Percentiles rank a stretch among this genome's conserved stretches.
These are phyloP conservation scores for Ctenodactylus gundi DNA, from an alignment of 2,113 vertebrate species.

Conservation along the genomic window DNA sequence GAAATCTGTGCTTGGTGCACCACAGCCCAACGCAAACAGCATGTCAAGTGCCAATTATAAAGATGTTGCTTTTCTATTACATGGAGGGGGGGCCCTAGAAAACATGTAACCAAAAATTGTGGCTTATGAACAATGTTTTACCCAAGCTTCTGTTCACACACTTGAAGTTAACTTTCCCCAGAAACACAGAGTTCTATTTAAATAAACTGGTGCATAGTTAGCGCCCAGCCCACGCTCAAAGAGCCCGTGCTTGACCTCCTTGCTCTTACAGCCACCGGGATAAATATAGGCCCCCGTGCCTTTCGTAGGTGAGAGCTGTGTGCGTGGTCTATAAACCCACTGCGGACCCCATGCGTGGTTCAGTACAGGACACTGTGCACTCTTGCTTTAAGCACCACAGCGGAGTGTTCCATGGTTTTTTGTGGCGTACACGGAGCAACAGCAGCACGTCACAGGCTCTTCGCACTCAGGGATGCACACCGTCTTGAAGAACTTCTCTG, in stretches of 20 bases:
- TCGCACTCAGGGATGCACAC: neutral
- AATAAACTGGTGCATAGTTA: neutral
- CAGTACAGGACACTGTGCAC: neutral
- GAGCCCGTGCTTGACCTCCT: neutral
- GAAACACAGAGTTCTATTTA: neutral
- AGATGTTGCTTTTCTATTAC: constrained; percentile 84
- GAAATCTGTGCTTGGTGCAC: constrained; percentile 85
- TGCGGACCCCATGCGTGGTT: too few relatives aligned
- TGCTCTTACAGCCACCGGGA: neutral
- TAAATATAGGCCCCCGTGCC: neutral
- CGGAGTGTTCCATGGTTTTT: neutral
- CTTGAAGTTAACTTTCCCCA: constrained; percentile 46
- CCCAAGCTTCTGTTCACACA: constrained; percentile 29
- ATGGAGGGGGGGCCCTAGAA: neutral
- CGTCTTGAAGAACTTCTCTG: neutral
- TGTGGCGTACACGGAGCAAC: neutral
- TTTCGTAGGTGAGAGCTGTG: neutral
- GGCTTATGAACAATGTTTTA: neutral
- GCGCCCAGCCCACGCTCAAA: neutral
- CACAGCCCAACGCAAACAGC: constrained; percentile 85
- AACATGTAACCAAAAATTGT: constrained; percentile 48
- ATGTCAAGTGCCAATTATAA: constrained; percentile 89
- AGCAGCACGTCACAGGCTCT: neutral
- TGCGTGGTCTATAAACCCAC: rapidly evolving
- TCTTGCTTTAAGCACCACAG: neutral